Conservation (phyloP, 2,888 invertebrate species). For the Autographa gamma region DNA sequence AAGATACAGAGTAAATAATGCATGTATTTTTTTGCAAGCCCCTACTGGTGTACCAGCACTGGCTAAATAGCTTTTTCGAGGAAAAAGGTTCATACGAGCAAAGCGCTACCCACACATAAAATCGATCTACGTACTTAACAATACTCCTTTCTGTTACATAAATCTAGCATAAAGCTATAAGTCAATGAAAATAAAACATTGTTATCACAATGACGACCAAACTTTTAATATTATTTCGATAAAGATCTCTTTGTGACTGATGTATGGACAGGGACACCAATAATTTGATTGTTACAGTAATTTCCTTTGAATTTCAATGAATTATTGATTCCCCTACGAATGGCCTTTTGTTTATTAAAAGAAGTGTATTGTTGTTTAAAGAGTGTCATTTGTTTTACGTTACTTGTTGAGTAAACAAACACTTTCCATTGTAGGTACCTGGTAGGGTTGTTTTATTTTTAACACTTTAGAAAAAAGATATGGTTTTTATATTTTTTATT, state of each 20-base stretch:
- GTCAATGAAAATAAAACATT: constrained; percentile 48
- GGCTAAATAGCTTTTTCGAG: too few species aligned
- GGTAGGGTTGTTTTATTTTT: not conserved
- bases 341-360: constrained; percentile 75
- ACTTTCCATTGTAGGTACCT: not conserved
- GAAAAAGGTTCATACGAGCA: too few species aligned
- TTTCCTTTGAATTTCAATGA: constrained; percentile 62
- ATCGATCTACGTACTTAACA: not conserved
- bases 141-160: not conserved
- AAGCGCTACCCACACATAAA: too few species aligned
- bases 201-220: constrained; percentile 61
- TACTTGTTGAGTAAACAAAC: constrained; percentile 33
- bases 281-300: constrained; percentile 73
- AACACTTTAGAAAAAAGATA: not conserved
- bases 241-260: constrained; percentile 66
- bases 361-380: constrained; percentile 62
- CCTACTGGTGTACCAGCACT: too few species aligned
- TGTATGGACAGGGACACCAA: constrained; percentile 58
- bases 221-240: constrained; percentile 71
- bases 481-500: too few species aligned
- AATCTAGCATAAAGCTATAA: not conserved
- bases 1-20: too few species aligned
- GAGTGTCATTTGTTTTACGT: constrained; percentile 54
- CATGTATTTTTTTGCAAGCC: too few species aligned
- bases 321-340: constrained; percentile 67